phyloP scores from a whole-genome alignment of 2,113 vertebrate genomes.

The Asarcornis scutulata region DNA sequence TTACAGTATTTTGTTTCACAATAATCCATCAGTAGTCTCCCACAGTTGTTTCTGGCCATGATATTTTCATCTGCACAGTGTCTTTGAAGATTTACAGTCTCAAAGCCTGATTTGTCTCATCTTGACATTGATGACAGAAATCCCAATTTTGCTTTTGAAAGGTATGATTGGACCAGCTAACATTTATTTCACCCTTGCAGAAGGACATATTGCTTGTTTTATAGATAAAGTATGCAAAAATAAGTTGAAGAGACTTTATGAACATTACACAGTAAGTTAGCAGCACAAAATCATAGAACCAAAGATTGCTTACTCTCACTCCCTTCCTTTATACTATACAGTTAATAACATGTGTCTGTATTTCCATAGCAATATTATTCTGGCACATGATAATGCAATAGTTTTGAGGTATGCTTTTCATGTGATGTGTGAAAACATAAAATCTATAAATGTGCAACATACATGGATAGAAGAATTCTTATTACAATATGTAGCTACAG shows the following conservation, averaged over 20 bases:
- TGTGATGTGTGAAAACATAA: constrained; percentile 57
- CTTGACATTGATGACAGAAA: constrained; percentile 19
- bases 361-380: constrained; percentile 52
- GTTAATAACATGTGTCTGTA: constrained; percentile 25
- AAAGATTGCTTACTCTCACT: background rate
- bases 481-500: constrained; percentile 39
- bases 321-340: background rate
- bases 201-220: constrained; percentile 9
- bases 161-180: constrained; percentile 6
- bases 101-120: background rate
- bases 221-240: background rate
- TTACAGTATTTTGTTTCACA: background rate
- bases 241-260: background rate
- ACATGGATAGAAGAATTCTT: constrained; percentile 20
- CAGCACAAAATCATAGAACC: background rate
- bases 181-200: constrained; percentile 31
- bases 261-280: background rate
- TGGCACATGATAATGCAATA: constrained; percentile 46
- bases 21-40: background rate
- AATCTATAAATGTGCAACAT: constrained; percentile 34
- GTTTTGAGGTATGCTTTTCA: constrained; percentile 59
- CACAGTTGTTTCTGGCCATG: background rate
- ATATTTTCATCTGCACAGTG: background rate
- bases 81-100: background rate
- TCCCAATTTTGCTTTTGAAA: background rate